Percentiles rank a stretch among this genome's conserved stretches.
These are phyloP conservation scores for Cryptus viduatorius DNA, from an alignment of 2,888 invertebrate species.

Conservation along the genomic window DNA sequence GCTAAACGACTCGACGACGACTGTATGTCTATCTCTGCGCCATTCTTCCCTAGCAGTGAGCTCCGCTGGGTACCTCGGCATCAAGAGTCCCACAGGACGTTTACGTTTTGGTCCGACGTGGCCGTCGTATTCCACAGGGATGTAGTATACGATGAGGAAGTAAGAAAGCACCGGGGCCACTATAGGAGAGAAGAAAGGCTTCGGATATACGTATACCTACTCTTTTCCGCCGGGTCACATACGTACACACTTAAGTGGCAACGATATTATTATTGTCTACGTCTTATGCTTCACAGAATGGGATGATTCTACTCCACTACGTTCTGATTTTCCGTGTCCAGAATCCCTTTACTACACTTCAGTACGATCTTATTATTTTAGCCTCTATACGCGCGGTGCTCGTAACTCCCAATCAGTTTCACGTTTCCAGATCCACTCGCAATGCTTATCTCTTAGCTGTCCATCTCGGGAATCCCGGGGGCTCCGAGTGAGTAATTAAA, in stretches of 20 bases:
- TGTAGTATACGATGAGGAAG: conserved; percentile 44
- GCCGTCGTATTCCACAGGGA: conserved; percentile 49
- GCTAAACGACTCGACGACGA: not conserved
- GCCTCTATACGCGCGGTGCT: not conserved
- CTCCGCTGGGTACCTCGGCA: conserved; percentile 53
- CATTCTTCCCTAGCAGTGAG: conserved; percentile 56
- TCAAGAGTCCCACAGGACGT: conserved; percentile 72
- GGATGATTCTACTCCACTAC: conserved; percentile 44
- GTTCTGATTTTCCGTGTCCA: conserved; percentile 45
- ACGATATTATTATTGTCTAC: conserved; percentile 74
- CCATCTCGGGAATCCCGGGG: conserved; percentile 16
- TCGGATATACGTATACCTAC: conserved; percentile 39
- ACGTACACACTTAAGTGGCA: conserved; percentile 72
- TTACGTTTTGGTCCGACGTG: conserved; percentile 72
- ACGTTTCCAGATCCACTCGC: conserved; percentile 10
- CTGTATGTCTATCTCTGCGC: conserved; percentile 31
- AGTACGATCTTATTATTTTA: conserved; percentile 7
- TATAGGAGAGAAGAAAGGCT: conserved; percentile 21
- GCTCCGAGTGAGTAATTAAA: conserved; percentile 45
- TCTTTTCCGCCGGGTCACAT: conserved; percentile 72
- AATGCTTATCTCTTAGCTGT: conserved; percentile 46
- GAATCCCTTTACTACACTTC: conserved; percentile 25
- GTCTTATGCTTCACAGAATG: conserved; percentile 50
- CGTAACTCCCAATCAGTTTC: conserved; percentile 49
- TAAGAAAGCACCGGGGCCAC: conserved; percentile 29